Base-by-base conservation (phyloP, 2,797 vertebrate species). In the Eutrigla gurnardus region DNA sequence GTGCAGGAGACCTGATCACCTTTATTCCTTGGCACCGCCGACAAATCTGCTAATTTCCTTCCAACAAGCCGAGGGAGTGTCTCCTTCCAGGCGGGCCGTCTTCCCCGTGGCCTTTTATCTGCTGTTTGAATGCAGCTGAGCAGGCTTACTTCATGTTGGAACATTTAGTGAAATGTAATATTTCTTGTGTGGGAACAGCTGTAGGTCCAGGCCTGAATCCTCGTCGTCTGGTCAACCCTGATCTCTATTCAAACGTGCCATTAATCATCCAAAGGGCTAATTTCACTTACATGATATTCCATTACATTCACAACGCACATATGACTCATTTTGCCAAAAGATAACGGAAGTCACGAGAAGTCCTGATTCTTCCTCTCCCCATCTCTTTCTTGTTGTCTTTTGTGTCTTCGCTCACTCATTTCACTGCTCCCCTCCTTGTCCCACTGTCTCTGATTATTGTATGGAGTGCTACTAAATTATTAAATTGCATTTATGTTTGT, bases 261-360 rank as follows among this genome's bases (percentile, higher is more conserved):
- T 93, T 88, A 93, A 92, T 92, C 89, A 93, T 90, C 92, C 75
- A 92, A 50, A 25, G 49, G 61, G 55, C 80, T 91, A 86, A 92
- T 93, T 92, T 92, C 82, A 85, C 84, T 80, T 78, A 90, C 90
- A 88, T 92, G 88, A 86, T 88, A 86, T 91, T 92, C 88, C 37
- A 18, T 68, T 77, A 78, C 84, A 89, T 84, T 79, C 79, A 82
- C 85, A 91, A 91, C 83, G 81, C 86, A 85, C 83, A 83, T 86
- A 81, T 63, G 67, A 78, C 65, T 77, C 75, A 88, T 92, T 89
- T 88, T 70, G 42, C 80, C 47, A 32, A 81, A 77, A 83, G 78
- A 86, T 88, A 83, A 83, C 82, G 72, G 33, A 58, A 72, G 52
- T 77, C 61, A 65, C 12, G 53, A 78, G 58, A 62, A 70, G 54